Conservation (phyloP, 1,140 invertebrate species). For the Macrocentrus cingulum region DNA sequence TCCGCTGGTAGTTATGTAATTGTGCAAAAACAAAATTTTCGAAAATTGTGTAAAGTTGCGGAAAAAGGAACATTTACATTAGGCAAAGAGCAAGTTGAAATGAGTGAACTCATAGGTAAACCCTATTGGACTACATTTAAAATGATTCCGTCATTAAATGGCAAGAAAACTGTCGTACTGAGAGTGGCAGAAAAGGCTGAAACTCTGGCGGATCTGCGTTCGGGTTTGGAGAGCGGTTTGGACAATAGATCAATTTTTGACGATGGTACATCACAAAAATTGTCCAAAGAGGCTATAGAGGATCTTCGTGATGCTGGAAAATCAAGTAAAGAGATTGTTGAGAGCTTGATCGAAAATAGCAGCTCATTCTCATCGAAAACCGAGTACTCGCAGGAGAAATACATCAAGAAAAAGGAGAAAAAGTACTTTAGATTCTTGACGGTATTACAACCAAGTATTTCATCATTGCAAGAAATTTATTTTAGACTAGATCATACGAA, state of each 20-base stretch:
- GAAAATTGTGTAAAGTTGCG: conserved; percentile 74
- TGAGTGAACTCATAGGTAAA: conserved; percentile 71
- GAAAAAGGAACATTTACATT: conserved; percentile 64
- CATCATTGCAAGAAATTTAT: conserved; percentile 76
- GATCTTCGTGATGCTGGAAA: conserved; percentile 73
- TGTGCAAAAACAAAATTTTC: conserved; percentile 74
- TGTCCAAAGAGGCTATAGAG: conserved; percentile 81
- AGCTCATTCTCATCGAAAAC: conserved; percentile 85
- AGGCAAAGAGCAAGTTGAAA: conserved; percentile 72
- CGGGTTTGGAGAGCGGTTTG: conserved; percentile 58
- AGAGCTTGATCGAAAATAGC: conserved; percentile 85
- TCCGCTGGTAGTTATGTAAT: conserved; percentile 71
- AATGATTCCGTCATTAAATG: conserved; percentile 66
- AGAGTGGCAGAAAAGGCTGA: conserved; percentile 56
- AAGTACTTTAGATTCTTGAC: conserved; percentile 84
- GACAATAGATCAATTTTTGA: conserved; percentile 87
- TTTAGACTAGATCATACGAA: conserved; percentile 75
- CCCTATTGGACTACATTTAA: conserved; percentile 79
- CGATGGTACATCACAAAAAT: conserved; percentile 81
- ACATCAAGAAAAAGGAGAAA: conserved; percentile 89
- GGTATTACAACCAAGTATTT: conserved; percentile 73
- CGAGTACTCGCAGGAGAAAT: conserved; percentile 91
- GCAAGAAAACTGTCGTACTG: conserved; percentile 62
- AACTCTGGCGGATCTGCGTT: conserved; percentile 47
- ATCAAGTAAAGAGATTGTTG: conserved; percentile 81